Evolutionary conservation across 2,888 invertebrate species (phyloP).

Genomic region (Neoitamus cyanurus): DNA sequence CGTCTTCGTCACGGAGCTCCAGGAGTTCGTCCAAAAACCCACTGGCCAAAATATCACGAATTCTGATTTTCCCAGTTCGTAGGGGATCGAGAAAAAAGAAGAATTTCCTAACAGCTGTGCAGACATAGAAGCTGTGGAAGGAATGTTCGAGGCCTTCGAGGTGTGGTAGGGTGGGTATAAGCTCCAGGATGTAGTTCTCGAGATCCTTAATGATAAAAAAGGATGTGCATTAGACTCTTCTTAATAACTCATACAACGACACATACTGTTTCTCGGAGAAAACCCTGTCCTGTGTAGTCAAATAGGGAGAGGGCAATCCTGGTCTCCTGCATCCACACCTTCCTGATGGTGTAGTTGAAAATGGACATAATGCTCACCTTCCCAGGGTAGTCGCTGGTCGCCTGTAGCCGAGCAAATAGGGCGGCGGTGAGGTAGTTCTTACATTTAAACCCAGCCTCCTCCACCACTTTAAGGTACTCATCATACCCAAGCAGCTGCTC

Average conservation of each 20-base stretch:
- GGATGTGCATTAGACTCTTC: neutral
- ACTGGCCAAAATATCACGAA: slow-evolving; percentile 90
- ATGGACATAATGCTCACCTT: slow-evolving; percentile 88
- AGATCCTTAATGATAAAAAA: slow-evolving; percentile 75
- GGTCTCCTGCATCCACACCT: slow-evolving; percentile 79
- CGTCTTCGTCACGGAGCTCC: slow-evolving; percentile 85
- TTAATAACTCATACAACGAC: slow-evolving; percentile 65
- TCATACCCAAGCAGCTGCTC: slow-evolving; percentile 88
- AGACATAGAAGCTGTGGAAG: slow-evolving; percentile 95
- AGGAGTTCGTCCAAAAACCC: slow-evolving; percentile 92
- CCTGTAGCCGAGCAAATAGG: slow-evolving; percentile 88
- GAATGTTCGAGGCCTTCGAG: slow-evolving; percentile 91
- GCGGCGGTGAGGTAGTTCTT: slow-evolving; percentile 84
- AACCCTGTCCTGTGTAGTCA: slow-evolving; percentile 93
- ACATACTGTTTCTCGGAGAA: slow-evolving; percentile 80
- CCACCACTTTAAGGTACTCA: slow-evolving; percentile 83
- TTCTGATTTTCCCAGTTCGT: slow-evolving; percentile 87
- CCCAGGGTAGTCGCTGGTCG: slow-evolving; percentile 83
- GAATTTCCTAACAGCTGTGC: slow-evolving; percentile 95
- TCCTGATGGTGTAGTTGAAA: slow-evolving; percentile 95
- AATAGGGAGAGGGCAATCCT: slow-evolving; percentile 66
- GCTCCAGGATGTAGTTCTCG: slow-evolving; percentile 93
- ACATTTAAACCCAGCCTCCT: slow-evolving; percentile 80
- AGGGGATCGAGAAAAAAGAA: slow-evolving; percentile 94
- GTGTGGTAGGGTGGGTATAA: slow-evolving; percentile 92